phyloP scores from a whole-genome alignment of 2,113 vertebrate genomes.

The Rhinoderma darwinii region DNA sequence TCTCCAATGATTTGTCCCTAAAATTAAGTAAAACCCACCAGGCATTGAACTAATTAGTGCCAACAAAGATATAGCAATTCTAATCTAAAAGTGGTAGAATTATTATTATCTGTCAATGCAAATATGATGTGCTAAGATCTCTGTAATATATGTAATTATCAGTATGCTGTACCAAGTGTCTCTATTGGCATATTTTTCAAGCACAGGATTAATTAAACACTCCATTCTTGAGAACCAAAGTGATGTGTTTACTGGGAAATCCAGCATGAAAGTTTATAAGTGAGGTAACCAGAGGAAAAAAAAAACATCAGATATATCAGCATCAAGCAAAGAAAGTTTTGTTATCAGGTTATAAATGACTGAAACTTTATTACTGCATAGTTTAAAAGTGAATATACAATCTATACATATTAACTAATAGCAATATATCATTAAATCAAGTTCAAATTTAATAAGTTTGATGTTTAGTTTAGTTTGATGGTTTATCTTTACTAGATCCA shows the following conservation, averaged over 20 bases:
- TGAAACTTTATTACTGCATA: neutral
- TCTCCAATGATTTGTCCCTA: conserved; percentile 27
- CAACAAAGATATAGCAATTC: conserved; percentile 33
- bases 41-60: conserved; percentile 52
- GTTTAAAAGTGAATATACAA: too few species aligned
- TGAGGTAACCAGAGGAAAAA: neutral
- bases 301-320: neutral
- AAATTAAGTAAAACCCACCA: conserved; percentile 38
- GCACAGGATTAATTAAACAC: conserved; percentile 46
- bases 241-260: conserved; percentile 33
- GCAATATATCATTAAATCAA: too few species aligned
- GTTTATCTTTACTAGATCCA: too few species aligned
- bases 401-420: too few species aligned
- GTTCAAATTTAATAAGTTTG: too few species aligned
- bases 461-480: too few species aligned
- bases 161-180: conserved; percentile 10
- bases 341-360: neutral
- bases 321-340: neutral
- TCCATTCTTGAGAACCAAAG: conserved; percentile 17
- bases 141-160: conserved; percentile 41
- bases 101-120: conserved; percentile 46
- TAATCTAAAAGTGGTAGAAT: conserved; percentile 24
- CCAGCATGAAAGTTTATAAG: neutral
- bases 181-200: conserved; percentile 44
- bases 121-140: conserved; percentile 41